These are phyloP conservation scores for Acanthornis magna DNA, from an alignment of 2,797 vertebrate species.

Conservation along the genomic window DNA sequence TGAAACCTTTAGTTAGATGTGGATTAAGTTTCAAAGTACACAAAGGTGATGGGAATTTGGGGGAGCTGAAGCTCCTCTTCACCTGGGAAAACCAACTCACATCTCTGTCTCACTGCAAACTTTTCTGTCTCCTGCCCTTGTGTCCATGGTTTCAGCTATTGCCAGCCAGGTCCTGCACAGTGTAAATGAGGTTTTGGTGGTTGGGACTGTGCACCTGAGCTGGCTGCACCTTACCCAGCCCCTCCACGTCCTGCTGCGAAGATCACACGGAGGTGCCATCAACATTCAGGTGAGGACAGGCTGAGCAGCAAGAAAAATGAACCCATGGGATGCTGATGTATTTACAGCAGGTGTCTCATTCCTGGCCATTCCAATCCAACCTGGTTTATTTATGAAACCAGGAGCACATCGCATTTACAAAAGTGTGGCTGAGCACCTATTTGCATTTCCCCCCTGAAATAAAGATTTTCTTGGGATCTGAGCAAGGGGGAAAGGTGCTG, in stretches of 20 bases:
- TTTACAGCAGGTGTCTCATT: slow-evolving; percentile 52
- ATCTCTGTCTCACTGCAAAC: background rate
- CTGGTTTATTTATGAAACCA: slow-evolving; percentile 59
- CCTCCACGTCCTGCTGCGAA: slow-evolving; percentile 2
- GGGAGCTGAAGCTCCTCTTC: background rate
- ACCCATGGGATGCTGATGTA: slow-evolving; percentile 13
- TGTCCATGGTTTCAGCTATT: background rate
- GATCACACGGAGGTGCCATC: background rate
- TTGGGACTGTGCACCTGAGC: background rate
- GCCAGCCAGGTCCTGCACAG: background rate
- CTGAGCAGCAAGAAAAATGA: slow-evolving; percentile 51
- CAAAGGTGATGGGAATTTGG: background rate
- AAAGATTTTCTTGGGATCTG: background rate
- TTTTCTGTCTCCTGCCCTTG: background rate
- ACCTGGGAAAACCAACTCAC: background rate
- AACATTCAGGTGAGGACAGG: slow-evolving; percentile 20
- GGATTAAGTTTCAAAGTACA: background rate
- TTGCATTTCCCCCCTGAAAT: background rate
- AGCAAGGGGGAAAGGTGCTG: background rate
- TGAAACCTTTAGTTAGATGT: background rate
- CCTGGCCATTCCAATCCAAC: background rate
- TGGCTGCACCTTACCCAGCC: background rate
- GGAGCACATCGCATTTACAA: slow-evolving; percentile 19
- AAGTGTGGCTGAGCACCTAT: background rate
- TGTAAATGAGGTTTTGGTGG: background rate